Base-by-base conservation (phyloP, 2,797 vertebrate species). In the Diceros bicornis region DNA sequence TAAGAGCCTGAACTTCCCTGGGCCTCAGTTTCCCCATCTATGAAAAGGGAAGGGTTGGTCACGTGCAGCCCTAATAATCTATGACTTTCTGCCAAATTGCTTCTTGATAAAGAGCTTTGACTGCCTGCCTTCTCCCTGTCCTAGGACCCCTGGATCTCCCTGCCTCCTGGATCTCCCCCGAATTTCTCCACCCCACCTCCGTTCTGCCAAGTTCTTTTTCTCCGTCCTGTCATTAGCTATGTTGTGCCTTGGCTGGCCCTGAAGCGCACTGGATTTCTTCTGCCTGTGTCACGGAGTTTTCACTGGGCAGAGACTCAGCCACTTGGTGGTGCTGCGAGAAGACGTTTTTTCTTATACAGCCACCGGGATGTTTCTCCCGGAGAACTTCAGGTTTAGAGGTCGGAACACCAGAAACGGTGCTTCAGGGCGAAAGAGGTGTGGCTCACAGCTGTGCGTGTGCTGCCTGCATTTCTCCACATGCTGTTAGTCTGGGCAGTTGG, bases 301-400 rank as follows among this genome's bases (percentile, higher is more conserved):
- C 12, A 81, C 52, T 41, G 68, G 74, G 37, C 62, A 52, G 92
- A 72, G 66, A 47, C 29, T 97, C 13, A 55, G 0, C 98, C 99
- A 97, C 98, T 97, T 96, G 98, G 98, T 99, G 98, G 98, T 91
- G 98, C 98, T 98, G 83, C 89, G 74, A 91, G 91, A 81, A 96
- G 89, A 69, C 7, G 17, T 75, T 97, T 96, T 29, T 85, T 13
- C n/a, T 72, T 12, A 0, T 37, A 34, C 57, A 55, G 32, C 14
- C 64, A 50, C 69, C 57, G n/a, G 29, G 7, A 12, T 6, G 2
- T 47, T 84, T 29, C 66, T 91, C 7, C 18, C 0, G 0, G 88
- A 57, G 66, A 74, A 86, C 25, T 71, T 16, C 21, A n/a, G 34
- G 7, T 91, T 72, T 89, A 57, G 55, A 47, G 59, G 10, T 2